Evolutionary conservation across 2,888 invertebrate species (phyloP).

Genomic region (Drosophila dives): DNA sequence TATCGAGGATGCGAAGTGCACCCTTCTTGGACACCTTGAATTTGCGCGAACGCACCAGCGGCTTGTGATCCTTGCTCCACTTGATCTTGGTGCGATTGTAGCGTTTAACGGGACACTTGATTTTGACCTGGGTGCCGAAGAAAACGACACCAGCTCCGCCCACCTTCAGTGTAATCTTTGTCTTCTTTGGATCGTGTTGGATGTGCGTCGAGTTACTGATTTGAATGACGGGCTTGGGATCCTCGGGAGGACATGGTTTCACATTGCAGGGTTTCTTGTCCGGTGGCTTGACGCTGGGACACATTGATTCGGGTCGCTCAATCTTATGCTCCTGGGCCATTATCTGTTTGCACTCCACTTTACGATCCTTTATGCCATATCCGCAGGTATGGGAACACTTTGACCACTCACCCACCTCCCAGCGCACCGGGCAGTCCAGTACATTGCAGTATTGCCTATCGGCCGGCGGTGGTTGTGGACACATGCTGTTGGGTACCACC

Average conservation of each 20-base stretch:
- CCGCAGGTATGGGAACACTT: slow-evolving; percentile 97
- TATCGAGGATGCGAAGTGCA: slow-evolving; percentile 92
- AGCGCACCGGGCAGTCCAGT: slow-evolving; percentile 95
- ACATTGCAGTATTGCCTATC: slow-evolving; percentile 96
- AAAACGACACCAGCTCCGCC: slow-evolving; percentile 96
- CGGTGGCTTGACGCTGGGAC: slow-evolving; percentile 90
- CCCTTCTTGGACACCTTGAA: slow-evolving; percentile 96
- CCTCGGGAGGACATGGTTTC: slow-evolving; percentile 90
- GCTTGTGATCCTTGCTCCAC: slow-evolving; percentile 95
- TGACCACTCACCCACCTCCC: slow-evolving; percentile 95
- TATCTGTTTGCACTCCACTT: slow-evolving; percentile 94
- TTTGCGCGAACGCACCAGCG: slow-evolving; percentile 91
- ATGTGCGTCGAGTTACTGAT: slow-evolving; percentile 93
- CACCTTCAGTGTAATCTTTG: slow-evolving; percentile 93
- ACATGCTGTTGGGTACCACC: slow-evolving; percentile 95
- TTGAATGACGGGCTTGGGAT: slow-evolving; percentile 90
- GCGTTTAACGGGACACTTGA: slow-evolving; percentile 95
- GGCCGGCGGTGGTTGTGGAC: slow-evolving; percentile 95
- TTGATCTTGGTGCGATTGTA: slow-evolving; percentile 92
- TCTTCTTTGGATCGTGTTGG: slow-evolving; percentile 92
- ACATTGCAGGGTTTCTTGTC: slow-evolving; percentile 94
- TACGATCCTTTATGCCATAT: slow-evolving; percentile 93
- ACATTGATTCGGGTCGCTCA: slow-evolving; percentile 90
- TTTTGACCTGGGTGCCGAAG: slow-evolving; percentile 95
- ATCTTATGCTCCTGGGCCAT: slow-evolving; percentile 97